phyloP scores from a whole-genome alignment of 2,113 vertebrate species.

The Antechinus stuartii region DNA sequence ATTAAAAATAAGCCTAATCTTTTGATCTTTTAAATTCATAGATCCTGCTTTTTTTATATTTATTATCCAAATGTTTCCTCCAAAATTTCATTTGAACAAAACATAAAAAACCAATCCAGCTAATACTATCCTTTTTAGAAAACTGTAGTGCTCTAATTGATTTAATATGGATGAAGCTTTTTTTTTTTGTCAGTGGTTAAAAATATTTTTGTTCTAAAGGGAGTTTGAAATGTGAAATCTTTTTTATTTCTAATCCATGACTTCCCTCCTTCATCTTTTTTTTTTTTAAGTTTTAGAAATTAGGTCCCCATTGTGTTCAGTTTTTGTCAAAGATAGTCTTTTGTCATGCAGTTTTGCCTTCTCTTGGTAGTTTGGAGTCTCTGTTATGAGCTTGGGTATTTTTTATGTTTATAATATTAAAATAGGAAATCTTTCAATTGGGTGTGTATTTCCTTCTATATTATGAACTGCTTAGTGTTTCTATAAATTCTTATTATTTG shows the following conservation, averaged over 20 bases:
- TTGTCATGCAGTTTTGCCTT: neutral
- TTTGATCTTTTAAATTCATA: neutral
- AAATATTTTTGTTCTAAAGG: neutral
- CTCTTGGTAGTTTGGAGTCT: neutral
- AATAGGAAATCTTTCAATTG: neutral
- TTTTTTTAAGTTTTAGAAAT: neutral
- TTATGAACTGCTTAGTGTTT: neutral
- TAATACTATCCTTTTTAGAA: neutral
- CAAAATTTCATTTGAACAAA: neutral
- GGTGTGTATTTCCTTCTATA: neutral
- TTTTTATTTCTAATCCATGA: neutral
- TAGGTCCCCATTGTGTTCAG: neutral
- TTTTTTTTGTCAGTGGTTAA: neutral
- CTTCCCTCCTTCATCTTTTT: too few species aligned
- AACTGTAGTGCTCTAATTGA: neutral
- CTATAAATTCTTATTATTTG: neutral
- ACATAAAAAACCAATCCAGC: neutral
- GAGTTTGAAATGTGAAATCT: neutral
- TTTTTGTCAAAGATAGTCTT: neutral
- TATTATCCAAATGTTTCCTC: neutral
- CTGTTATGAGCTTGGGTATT: neutral
- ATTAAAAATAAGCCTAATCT: neutral
- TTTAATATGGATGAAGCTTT: neutral
- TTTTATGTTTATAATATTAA: neutral
- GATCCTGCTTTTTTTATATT: neutral